Percentiles rank a stretch among this genome's conserved stretches.
Conservation (phyloP, 2,888 invertebrate species). For the Amphipyra tragopoginis region DNA sequence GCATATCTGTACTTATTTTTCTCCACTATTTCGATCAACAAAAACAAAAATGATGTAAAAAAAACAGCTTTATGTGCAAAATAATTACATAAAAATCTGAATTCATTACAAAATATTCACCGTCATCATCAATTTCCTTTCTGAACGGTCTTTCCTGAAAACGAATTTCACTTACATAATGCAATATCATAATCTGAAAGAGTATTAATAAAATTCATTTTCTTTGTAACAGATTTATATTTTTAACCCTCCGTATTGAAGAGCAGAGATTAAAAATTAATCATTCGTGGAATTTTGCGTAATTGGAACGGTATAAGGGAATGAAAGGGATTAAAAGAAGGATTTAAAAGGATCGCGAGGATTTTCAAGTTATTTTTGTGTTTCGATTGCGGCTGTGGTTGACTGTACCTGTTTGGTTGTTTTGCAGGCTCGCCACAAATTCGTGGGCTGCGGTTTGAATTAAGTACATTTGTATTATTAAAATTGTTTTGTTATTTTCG, state of each 20-base stretch:
- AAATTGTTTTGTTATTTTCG: constrained; percentile 20
- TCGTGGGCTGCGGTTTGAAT: constrained; percentile 34
- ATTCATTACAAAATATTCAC: constrained; percentile 12
- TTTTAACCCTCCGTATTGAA: constrained; percentile 35
- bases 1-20: constrained; percentile 16
- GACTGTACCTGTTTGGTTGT: constrained; percentile 23
- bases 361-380: constrained; percentile 58
- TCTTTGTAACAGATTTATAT: constrained; percentile 44
- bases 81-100: background rate
- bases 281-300: constrained; percentile 61
- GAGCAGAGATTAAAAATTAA: constrained; percentile 65
- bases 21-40: no score
- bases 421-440: constrained; percentile 27
- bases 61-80: no score
- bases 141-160: constrained; percentile 6
- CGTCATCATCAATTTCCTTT: constrained; percentile 26
- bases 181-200: constrained; percentile 30
- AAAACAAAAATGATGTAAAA: no score
- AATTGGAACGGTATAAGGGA: constrained; percentile 69
- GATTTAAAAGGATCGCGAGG: constrained; percentile 52
- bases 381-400: constrained; percentile 47
- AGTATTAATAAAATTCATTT: constrained; percentile 34
- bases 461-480: constrained; percentile 41
- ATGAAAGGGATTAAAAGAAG: constrained; percentile 58
- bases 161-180: constrained; percentile 27